Base-by-base conservation (phyloP, 2,797 vertebrate species). In the Hoplostethus atlanticus region DNA sequence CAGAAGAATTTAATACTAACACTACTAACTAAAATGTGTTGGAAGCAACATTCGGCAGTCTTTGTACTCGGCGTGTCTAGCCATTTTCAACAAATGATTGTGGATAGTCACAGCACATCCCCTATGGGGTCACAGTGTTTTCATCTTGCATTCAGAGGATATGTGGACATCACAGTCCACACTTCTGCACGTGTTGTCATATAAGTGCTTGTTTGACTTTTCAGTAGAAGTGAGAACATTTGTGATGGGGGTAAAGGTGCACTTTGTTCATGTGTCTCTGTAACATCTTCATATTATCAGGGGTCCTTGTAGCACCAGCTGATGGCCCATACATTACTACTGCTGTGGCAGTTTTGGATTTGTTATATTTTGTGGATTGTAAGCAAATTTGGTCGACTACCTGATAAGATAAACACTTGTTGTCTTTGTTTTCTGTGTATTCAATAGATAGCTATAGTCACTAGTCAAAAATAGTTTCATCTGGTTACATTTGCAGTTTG, bases 401-500 rank as follows among this genome's bases (percentile, higher is more conserved):
- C 25, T 31, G 5, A 55, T 34, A 6, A 31, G 5, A 12, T 30
- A 34, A 31, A 15, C 5, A 31, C 5, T 5, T 30, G 17, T 15
- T 60, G 48, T 59, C 46, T 50, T 67, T 31, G 11, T 55, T 36
- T 61, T 53, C 31, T 16, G 12, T 56, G 0, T 53, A 67, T 65
- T 64, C 28, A 55, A 15, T 54, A 4, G 4, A 50, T 64, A 31
- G 57, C 67, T 31, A 67, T 31, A 59, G 59, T 53, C 42, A 71
- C 57, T 47, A 16, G 13, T 46, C 59, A 16, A 31, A 84, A 71
- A 74, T 47, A 2, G 31, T 74, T 31, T 44, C 12, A 79, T 73
- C 71, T 81, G 71, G 71, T 77, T 81, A 28, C 47, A 68, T 85
- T 67, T 66, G 51, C 63, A 66, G 68, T 62, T 65, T 62, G 47